Base-by-base conservation (phyloP, 2,888 invertebrate genomes). In the Galerucella nymphaeae region DNA sequence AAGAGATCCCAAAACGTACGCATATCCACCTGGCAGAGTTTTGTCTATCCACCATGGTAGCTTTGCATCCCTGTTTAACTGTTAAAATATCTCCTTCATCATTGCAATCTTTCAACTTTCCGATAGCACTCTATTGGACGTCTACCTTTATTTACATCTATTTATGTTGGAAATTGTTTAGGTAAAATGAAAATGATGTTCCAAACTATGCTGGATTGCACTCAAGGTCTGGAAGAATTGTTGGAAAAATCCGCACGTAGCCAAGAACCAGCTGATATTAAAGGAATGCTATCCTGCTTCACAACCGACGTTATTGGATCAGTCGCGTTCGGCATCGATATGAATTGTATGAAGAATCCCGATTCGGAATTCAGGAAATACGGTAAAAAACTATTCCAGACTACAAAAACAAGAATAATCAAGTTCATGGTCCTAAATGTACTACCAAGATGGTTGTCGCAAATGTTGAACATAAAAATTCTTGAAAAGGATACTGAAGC, bases 121-220 rank as follows among this genome's bases (percentile, higher is more conserved):
- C 30, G 30, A 9, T 8, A 38, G 30, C 8, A 38, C 8, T 9
- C n/a, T 9, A 38, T 8, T 9, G 9, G 9, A 38, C 30, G 8
- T 38, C 30, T 38, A 9, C 30, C 30, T 38, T 9, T 9, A 38
- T 38, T 38, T 38, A 38, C 30, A 38, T 5, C 30, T 38, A 38
- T 9, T 8, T 8, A 38, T 38, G 8, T 38, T 38, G 30, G 9
- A 38, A 8, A 38, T 38, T 38, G 30, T 9, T 38, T 38, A 76
- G 76, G 90, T 5, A 92, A 92, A 83, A 85, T 93, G 77, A 93
- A 91, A 82, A 88, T 86, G 38, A 91, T 93, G 90, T 92, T 90
- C 77, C 87, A 87, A 0, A 88, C 90, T 0, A 87, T 92, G 14
- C 87, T 89, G 42, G 86, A 88, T 53, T 89, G 91, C 63, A 81